Base-by-base conservation (phyloP, 1,140 invertebrate species). In the Pseudomyrmex cubaensis region DNA sequence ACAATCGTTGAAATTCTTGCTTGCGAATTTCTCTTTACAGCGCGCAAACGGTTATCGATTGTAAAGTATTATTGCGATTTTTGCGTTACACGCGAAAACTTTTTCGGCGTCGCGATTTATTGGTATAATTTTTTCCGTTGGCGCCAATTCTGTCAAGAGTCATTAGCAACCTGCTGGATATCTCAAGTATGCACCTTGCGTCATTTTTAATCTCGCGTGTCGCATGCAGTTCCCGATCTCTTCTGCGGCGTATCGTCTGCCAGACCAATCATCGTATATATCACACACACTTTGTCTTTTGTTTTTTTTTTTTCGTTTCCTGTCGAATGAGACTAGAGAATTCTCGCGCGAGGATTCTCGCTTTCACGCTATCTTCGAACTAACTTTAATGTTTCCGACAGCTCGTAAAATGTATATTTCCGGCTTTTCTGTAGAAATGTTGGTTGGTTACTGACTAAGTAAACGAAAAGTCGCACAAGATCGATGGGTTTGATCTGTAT, bases 101-200 rank as follows among this genome's bases (percentile, higher is more conserved):
- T 35, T 7, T n/a, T 5, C 9, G 15, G 54, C 7, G 63, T 9
- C 12, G 73, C 77, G 59, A 87, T 82, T 87, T 85, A 88, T 88
- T 7, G 54, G 22, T n/a, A 17, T 61, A n/a, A 25, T 15, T 80
- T 35, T 85, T 85, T 82, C 20, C 25, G 12, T 20, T 69, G 70
- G 70, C 44, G 66, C 35, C 17, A 20, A 22, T 84, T 63, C 59
- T 10, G 2, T 48, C n/a, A 44, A 48, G 13, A 74, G 25, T 87
- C 57, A 82, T 84, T 87, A 70, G 70, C 67, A 67, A 86, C 64
- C 35, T 52, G 9, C 20, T 5, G 35, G 70, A 2, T 17, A 13
- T 52, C 12, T 22, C 56, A 20, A 67, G 7, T 52, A 35, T 35
- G 35, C 35, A 85, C 8, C 1, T 57, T 44, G 50, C 22, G 50